These are phyloP conservation scores for Dolichallabes microphthalmus DNA, from an alignment of 2,113 vertebrate species.

Conservation along the genomic window DNA sequence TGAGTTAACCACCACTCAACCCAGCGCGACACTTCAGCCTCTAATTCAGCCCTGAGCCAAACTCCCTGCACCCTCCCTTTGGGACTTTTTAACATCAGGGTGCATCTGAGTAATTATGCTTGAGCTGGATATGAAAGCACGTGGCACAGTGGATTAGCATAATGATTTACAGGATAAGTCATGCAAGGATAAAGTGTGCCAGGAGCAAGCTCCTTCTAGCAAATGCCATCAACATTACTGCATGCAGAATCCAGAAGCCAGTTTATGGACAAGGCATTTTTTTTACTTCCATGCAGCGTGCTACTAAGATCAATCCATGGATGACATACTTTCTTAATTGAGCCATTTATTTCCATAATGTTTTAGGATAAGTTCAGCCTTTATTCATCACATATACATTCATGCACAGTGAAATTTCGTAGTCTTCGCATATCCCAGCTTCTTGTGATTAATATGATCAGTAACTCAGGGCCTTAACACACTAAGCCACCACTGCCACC, in stretches of 20 bases:
- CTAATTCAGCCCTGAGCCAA: slow-evolving; percentile 22
- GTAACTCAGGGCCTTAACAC: no score
- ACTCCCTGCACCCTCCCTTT: neutral
- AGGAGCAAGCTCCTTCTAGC: slow-evolving; percentile 40
- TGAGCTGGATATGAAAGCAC: slow-evolving; percentile 34
- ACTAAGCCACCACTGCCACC: no score
- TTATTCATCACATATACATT: no score
- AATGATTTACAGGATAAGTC: slow-evolving; percentile 56
- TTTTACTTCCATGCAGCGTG: neutral
- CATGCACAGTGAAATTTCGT: no score
- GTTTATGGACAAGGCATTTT: slow-evolving; percentile 25
- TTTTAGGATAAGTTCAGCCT: neutral
- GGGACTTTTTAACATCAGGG: slow-evolving; percentile 51
- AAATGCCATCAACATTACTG: slow-evolving; percentile 42
- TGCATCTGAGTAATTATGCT: slow-evolving; percentile 51
- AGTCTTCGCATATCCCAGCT: no score
- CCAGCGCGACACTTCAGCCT: neutral
- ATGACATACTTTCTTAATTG: neutral
- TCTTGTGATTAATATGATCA: no score
- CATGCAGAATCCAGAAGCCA: slow-evolving; percentile 23
- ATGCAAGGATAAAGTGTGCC: slow-evolving; percentile 42
- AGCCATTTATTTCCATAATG: neutral
- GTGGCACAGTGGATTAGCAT: slow-evolving; percentile 56
- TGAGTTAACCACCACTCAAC: slow-evolving; percentile 36
- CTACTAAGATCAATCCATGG: slow-evolving; percentile 2